Conservation (phyloP, 1,140 invertebrate genomes). For the Drosophila simulans region DNA sequence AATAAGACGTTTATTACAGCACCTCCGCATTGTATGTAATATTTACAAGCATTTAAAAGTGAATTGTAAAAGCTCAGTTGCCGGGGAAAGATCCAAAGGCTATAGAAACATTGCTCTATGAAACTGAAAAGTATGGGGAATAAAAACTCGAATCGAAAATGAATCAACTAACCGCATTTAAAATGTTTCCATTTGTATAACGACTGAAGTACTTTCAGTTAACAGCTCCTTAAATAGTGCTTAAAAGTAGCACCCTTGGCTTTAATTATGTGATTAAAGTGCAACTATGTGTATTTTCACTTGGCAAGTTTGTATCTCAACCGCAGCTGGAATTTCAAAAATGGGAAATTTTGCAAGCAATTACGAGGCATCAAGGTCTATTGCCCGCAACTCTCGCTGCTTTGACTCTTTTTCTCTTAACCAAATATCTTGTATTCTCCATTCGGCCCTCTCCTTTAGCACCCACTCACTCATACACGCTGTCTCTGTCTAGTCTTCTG, state of each 20-base stretch:
- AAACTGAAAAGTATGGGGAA: no score
- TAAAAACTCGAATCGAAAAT: no score
- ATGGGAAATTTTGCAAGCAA: constrained; percentile 5
- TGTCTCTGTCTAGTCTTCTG: constrained; percentile 10
- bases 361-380: constrained; percentile 14
- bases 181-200: background rate
- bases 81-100: no score
- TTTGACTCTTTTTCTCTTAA: background rate
- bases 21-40: no score
- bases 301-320: background rate
- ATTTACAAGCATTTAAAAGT: no score
- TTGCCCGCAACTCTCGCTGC: background rate
- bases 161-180: background rate
- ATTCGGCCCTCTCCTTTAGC: background rate
- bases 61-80: no score
- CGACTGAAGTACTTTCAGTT: background rate
- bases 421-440: background rate
- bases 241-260: background rate
- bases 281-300: no score
- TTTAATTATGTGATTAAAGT: background rate
- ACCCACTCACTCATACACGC: constrained; percentile 14
- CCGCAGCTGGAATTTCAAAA: background rate
- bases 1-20: no score
- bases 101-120: no score
- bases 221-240: background rate